Conservation (phyloP, 2,113 vertebrate genomes). For the Nothocercus nigrocapillus region DNA sequence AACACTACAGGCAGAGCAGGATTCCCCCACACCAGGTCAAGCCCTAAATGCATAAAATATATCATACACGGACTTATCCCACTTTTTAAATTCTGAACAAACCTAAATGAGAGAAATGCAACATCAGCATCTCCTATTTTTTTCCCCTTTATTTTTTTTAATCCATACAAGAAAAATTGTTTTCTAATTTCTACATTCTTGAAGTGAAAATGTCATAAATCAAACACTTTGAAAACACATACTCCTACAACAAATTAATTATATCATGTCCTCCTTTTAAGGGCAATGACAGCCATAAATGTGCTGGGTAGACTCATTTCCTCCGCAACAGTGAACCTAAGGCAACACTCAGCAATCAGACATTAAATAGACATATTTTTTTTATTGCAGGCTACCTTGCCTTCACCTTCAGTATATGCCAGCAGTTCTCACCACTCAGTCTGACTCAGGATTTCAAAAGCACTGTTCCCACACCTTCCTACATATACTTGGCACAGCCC, state of each 20-base stretch:
- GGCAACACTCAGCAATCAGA: not conserved
- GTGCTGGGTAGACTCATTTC: not conserved
- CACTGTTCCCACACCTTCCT: conserved; percentile 30
- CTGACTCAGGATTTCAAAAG: conserved; percentile 32
- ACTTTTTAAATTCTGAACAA: not conserved
- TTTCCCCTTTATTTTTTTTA: not conserved
- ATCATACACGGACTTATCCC: not conserved
- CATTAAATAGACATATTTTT: rapidly evolving
- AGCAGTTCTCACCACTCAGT: conserved; percentile 1
- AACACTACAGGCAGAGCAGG: not conserved
- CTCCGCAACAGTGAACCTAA: not conserved
- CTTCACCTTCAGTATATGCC: not conserved
- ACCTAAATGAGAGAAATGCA: not conserved
- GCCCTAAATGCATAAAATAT: not conserved
- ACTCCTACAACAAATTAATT: not conserved
- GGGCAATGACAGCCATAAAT: not conserved
- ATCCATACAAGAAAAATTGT: not conserved
- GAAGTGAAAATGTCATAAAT: not conserved
- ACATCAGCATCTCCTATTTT: rapidly evolving
- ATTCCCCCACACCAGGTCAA: not conserved
- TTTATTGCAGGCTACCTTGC: not conserved
- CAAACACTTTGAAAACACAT: not conserved
- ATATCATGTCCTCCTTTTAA: not conserved
- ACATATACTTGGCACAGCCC: not conserved
- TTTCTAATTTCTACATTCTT: not conserved